Evolutionary conservation across 2,797 vertebrate genomes (phyloP), one percentile per base, ranked within the genome.

Genomic region (Oophaga sylvatica): DNA sequence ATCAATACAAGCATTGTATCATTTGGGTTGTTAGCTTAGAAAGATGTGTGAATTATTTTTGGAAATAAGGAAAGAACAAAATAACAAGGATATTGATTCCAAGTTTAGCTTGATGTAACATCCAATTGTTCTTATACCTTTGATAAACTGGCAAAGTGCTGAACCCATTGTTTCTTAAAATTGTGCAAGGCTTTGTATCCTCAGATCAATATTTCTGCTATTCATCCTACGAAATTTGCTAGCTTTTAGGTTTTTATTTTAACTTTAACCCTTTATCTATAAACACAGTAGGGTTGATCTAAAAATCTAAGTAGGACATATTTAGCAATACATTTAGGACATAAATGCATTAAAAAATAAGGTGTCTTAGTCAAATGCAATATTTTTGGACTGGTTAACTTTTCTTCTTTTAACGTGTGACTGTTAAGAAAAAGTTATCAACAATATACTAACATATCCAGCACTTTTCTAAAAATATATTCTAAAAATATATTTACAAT

Each of bases 51-150:
- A 53, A 68, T 85, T 88, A 88, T 62, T 53, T 48, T 81, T 88
- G 78, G 78, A 73, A 81, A 45, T 53, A 84, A 81, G 48, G 56
- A 57, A 45, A 81, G 45, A 57, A 73, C 90, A 71, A 86, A 90
- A 90, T 87, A 90, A 65, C 9, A 70, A 80, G 35, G 41, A 26
- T 86, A 89, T 90, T 81, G 90, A 92, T 91, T 92, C 65, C 20
- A 87, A 83, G 53, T 57, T 67, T 29, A 90, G 35, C 85, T 13
- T 88, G 10, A 8, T 84, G 86, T 29, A 89, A 77, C 90, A 19
- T 1, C 80, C 26, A 89, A 89, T 10, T 90, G 20, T 57, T 57
- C 68, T 41, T 57, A 76, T 59, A 57, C 59, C 84, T n/a, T 56
- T 71, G 71, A 91, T 83, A 78, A 89, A 15, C 59, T 78, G n/a